phyloP scores from a whole-genome alignment of 2,797 vertebrate species.

The Pampus argenteus region DNA sequence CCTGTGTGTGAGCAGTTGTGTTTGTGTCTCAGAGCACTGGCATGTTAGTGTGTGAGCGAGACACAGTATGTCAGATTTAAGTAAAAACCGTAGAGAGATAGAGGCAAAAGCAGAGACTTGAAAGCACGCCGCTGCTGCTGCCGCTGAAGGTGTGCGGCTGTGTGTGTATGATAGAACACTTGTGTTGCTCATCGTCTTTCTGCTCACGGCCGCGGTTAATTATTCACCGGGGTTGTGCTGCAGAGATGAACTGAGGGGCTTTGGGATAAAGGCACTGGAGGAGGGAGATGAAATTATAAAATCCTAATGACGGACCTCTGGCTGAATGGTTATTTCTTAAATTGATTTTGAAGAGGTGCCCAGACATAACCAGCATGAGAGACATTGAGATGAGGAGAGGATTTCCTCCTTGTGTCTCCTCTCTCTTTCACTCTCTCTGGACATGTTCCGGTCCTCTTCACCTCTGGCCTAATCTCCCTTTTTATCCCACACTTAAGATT shows the following conservation, averaged over 20 bases:
- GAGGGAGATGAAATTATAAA: constrained; percentile 86
- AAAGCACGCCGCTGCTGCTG: constrained; percentile 22
- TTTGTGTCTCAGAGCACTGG: constrained; percentile 23
- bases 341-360: constrained; percentile 85
- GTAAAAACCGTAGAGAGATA: constrained; percentile 34
- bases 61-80: constrained; percentile 50
- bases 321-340: constrained; percentile 84
- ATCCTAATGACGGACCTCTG: constrained; percentile 82
- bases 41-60: constrained; percentile 36
- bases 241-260: constrained; percentile 80
- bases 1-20: constrained; percentile 11
- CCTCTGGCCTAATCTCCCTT: constrained; percentile 59
- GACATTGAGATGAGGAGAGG: constrained; percentile 58
- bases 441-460: constrained; percentile 54
- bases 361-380: constrained; percentile 68
- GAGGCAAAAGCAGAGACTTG: constrained; percentile 40
- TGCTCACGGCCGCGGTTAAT: constrained; percentile 81
- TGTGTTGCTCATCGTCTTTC: constrained; percentile 77
- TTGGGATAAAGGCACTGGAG: constrained; percentile 82
- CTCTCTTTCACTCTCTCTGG: constrained; percentile 30
- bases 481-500: constrained; percentile 56
- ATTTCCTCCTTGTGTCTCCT: constrained; percentile 30
- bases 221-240: constrained; percentile 83
- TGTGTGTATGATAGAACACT: constrained; percentile 65
- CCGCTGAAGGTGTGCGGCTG: constrained; percentile 59